Evolutionary conservation across 2,113 vertebrate genomes (phyloP), one percentile per base, ranked within the genome.

Genomic region (Toxotes jaculatrix): DNA sequence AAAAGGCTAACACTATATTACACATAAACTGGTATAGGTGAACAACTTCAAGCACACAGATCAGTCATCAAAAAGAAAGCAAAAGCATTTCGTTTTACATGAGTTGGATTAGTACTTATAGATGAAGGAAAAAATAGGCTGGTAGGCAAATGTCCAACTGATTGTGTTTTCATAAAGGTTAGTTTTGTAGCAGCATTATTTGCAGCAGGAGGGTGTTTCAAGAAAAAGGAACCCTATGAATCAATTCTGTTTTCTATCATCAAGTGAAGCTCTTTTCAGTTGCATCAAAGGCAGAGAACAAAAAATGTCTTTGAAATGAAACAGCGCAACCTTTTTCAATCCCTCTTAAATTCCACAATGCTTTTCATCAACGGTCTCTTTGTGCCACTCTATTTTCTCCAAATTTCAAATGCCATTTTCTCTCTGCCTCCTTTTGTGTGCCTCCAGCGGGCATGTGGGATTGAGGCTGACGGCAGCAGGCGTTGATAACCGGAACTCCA

Each of bases 361-460:
- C 86, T 82, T 90, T 91, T 75, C 80, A 91, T 88, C 82, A 86
- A 75, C 32, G 43, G 55, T 76, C 57, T 80, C 84, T 88, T 85
- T 79, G 79, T 83, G 79, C 77, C 75, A 59, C 63, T 75, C 64
- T 59, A 53, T 89, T 80, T 69, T 61, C 79, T 72, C 51, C 0
- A 7, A 70, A 75, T 85, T 81, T 77, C 65, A 73, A 90, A 88
- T 90, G 70, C 53, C 74, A 73, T 80, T 91, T 88, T 81, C 68
- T 70, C 77, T 23, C 45, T 80, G 64, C 31, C 72, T 74, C 79
- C 82, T 60, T 90, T 84, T 86, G 79, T 79, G 79, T 13, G 42
- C 79, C 71, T 79, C 47, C 47, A 21, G 45, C 66, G 82, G 76
- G 72, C 79, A 57, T 66, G 64, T 38, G 47, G 63, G 73, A 80